These are phyloP conservation scores for Eupithecia dodoneata DNA, from an alignment of 2,888 invertebrate species.

Conservation along the genomic window DNA sequence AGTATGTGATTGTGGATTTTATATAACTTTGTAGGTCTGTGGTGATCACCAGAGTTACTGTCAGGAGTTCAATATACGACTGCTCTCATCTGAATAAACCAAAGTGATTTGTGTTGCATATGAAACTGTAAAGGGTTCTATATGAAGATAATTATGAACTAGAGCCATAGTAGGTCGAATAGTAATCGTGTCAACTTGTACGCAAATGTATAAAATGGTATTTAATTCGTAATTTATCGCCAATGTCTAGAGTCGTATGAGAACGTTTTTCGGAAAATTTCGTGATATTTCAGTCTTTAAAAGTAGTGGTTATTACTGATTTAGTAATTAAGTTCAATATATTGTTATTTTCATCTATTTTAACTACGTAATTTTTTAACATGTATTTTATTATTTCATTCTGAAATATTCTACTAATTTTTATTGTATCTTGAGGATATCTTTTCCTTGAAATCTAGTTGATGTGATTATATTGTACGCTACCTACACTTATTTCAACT, in stretches of 20 bases:
- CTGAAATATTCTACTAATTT: not conserved
- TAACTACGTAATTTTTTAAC: not conserved
- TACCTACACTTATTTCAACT: not conserved
- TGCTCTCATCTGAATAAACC: not conserved
- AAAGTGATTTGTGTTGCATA: not conserved
- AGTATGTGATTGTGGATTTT: not conserved
- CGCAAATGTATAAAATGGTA: not conserved
- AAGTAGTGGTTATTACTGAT: not conserved
- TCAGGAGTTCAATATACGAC: not conserved
- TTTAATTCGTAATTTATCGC: not conserved
- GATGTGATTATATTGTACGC: not conserved
- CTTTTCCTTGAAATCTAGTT: not conserved
- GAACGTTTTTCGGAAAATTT: not conserved
- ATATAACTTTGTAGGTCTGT: not conserved
- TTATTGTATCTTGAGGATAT: not conserved
- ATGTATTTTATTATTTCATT: not conserved
- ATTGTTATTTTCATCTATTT: not conserved
- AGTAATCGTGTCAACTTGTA: not conserved
- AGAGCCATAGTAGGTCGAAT: not conserved
- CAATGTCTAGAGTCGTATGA: not conserved
- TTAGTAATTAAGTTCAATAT: conserved; percentile 5
- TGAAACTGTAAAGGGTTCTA: not conserved
- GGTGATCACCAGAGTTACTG: not conserved
- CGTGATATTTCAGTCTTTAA: not conserved
- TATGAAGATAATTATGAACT: not conserved